phyloP scores from a whole-genome alignment of 1,140 invertebrate species.

The Drosophila subobscura region DNA sequence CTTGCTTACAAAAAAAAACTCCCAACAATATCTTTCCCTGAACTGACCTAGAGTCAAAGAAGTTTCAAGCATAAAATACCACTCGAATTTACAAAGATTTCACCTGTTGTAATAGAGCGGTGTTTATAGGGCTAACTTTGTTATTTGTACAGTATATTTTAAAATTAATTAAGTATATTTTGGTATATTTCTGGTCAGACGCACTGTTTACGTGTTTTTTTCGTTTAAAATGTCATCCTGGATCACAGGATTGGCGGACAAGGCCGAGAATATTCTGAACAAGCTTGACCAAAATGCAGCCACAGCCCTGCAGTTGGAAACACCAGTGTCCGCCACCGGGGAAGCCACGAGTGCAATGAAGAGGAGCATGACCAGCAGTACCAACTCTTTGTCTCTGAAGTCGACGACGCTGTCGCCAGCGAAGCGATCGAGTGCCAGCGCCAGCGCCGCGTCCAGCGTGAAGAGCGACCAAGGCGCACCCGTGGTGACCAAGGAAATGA shows the following conservation, averaged over 20 bases:
- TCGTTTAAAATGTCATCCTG: slow-evolving; percentile 86
- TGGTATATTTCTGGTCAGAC: too few species aligned
- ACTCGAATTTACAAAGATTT: too few species aligned
- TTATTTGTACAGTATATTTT: too few species aligned
- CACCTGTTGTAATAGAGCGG: too few species aligned
- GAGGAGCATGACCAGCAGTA: slow-evolving; percentile 60
- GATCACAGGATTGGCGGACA: slow-evolving; percentile 92
- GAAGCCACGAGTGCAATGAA: slow-evolving; percentile 50
- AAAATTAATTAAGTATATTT: too few species aligned
- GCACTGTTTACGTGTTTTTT: slow-evolving; percentile 38
- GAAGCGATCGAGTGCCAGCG: slow-evolving; percentile 38
- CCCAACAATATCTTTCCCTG: too few species aligned
- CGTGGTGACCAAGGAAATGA: slow-evolving; percentile 46
- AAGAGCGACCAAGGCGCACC: slow-evolving; percentile 56
- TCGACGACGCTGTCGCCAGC: slow-evolving; percentile 43
- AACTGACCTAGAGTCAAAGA: too few species aligned
- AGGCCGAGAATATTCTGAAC: slow-evolving; percentile 92
- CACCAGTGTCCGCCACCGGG: not conserved
- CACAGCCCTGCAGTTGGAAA: slow-evolving; percentile 84
- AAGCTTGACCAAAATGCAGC: slow-evolving; percentile 94
- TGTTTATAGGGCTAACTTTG: too few species aligned
- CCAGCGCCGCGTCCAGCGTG: slow-evolving; percentile 50
- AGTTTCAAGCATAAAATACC: too few species aligned
- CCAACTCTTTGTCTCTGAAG: slow-evolving; percentile 49
- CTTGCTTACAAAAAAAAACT: too few species aligned